Conservation (phyloP, 1,140 invertebrate genomes). For the Agraylea sexmaculata region DNA sequence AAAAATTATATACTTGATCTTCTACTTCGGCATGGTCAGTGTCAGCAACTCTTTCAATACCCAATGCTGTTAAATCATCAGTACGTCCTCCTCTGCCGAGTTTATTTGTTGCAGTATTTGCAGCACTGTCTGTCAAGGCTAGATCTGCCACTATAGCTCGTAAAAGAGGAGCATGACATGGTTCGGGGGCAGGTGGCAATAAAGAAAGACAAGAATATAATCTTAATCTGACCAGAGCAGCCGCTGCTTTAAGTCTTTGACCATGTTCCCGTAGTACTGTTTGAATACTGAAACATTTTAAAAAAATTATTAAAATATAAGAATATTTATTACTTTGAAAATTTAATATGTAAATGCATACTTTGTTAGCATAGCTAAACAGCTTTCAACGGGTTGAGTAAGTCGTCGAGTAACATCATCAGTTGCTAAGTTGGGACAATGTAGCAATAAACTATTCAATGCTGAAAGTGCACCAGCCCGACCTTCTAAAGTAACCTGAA, state of each 20-base stretch:
- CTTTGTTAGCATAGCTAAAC: slow-evolving; percentile 88
- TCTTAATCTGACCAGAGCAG: slow-evolving; percentile 82
- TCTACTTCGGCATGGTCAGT: slow-evolving; percentile 95
- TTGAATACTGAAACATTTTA: slow-evolving; percentile 52
- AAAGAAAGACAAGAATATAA: slow-evolving; percentile 78
- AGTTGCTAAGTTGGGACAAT: slow-evolving; percentile 82
- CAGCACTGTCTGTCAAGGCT: slow-evolving; percentile 87
- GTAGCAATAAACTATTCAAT: slow-evolving; percentile 84
- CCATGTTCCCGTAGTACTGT: slow-evolving; percentile 85
- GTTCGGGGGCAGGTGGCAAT: slow-evolving; percentile 69
- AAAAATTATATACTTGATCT: slow-evolving; percentile 68
- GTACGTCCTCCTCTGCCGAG: slow-evolving; percentile 12
- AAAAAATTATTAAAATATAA: slow-evolving; percentile 19
- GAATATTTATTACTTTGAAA: slow-evolving; percentile 11
- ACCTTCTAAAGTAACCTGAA: slow-evolving; percentile 81
- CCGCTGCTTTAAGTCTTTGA: slow-evolving; percentile 84
- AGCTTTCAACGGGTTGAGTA: slow-evolving; percentile 81
- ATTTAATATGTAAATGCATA: slow-evolving; percentile 38
- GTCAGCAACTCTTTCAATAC: slow-evolving; percentile 61
- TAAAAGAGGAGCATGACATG: slow-evolving; percentile 73
- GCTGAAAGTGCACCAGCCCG: slow-evolving; percentile 90
- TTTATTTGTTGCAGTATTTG: slow-evolving; percentile 73
- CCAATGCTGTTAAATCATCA: slow-evolving; percentile 18
- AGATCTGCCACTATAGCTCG: slow-evolving; percentile 95
- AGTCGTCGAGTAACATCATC: slow-evolving; percentile 85